Evolutionary conservation across 2,888 invertebrate species (phyloP).

Genomic region (Diaprepes abbreviatus): DNA sequence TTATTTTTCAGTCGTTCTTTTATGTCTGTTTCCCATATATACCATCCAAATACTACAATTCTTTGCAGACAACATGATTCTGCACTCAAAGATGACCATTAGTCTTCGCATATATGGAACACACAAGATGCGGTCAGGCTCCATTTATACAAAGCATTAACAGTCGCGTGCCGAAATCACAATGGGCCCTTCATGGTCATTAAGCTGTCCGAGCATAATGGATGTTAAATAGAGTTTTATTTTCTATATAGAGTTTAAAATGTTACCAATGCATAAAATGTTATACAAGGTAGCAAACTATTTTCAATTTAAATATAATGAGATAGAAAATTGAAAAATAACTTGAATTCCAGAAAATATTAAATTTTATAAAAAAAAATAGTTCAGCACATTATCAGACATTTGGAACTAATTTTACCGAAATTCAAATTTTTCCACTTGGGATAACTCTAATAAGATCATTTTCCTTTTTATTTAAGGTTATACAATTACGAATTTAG

Average conservation of each 20-base stretch:
- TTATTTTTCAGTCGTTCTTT: slow-evolving; percentile 3
- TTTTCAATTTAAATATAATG: no score
- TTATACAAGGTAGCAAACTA: no score
- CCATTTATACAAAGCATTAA: slow-evolving; percentile 49
- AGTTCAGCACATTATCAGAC: no score
- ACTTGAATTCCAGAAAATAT: no score
- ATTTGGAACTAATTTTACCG: no score
- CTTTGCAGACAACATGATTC: slow-evolving; percentile 46
- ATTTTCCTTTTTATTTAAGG: no score
- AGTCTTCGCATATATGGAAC: slow-evolving; percentile 45
- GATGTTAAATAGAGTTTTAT: slow-evolving; percentile 40
- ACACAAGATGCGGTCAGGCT: slow-evolving; percentile 41
- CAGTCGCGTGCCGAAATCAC: slow-evolving; percentile 47
- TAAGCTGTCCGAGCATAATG: slow-evolving; percentile 42
- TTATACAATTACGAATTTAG: no score
- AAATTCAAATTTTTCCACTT: no score
- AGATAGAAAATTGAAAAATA: no score
- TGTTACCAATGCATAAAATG: no score
- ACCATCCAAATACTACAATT: slow-evolving; percentile 34
- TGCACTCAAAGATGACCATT: slow-evolving; percentile 49
- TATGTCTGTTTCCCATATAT: neutral
- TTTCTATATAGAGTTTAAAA: neutral
- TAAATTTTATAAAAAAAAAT: no score
- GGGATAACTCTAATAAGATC: no score
- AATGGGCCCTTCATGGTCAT: slow-evolving; percentile 46